A percentile compares a stretch with the other conserved stretches of the same genome.
Evolutionary conservation across 2,113 vertebrate genomes (phyloP).

Genomic region (Channa maculata): DNA sequence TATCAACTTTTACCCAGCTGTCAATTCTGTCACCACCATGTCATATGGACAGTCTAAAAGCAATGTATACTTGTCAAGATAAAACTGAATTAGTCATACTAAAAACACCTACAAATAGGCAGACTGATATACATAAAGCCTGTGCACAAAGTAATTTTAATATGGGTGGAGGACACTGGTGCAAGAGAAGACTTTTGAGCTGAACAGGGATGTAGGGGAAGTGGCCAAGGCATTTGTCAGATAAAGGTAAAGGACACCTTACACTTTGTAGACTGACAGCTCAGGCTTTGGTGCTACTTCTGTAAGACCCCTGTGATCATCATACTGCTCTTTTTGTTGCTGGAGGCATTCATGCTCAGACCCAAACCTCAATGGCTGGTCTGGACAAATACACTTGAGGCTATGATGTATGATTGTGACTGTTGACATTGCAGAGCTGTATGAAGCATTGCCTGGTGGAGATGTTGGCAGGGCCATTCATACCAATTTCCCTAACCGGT

Average conservation of each 20-base stretch:
- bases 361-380: slow-evolving; percentile 57
- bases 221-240: slow-evolving; percentile 73
- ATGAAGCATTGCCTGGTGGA: slow-evolving; percentile 61
- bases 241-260: slow-evolving; percentile 70
- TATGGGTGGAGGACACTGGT: slow-evolving; percentile 28
- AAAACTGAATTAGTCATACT: slow-evolving; percentile 51
- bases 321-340: slow-evolving; percentile 59
- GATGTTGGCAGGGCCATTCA: slow-evolving; percentile 54
- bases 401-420: slow-evolving; percentile 75
- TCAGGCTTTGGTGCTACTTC: slow-evolving; percentile 77
- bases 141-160: slow-evolving; percentile 50
- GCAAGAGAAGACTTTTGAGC: slow-evolving; percentile 27
- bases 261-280: slow-evolving; percentile 82
- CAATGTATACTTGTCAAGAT: slow-evolving; percentile 62
- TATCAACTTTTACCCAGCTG: slow-evolving; percentile 79
- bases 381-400: slow-evolving; percentile 75
- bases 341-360: slow-evolving; percentile 58
- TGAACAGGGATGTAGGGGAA: slow-evolving; percentile 38
- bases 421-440: slow-evolving; percentile 58
- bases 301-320: slow-evolving; percentile 76
- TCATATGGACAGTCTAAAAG: slow-evolving; percentile 63
- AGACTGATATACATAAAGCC: slow-evolving; percentile 47
- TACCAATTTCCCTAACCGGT: slow-evolving; percentile 55
- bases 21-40: slow-evolving; percentile 70
- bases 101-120: slow-evolving; percentile 60